These are phyloP conservation scores for Elephas maximus DNA, from an alignment of 2,113 vertebrate genomes.

Conservation along the genomic window DNA sequence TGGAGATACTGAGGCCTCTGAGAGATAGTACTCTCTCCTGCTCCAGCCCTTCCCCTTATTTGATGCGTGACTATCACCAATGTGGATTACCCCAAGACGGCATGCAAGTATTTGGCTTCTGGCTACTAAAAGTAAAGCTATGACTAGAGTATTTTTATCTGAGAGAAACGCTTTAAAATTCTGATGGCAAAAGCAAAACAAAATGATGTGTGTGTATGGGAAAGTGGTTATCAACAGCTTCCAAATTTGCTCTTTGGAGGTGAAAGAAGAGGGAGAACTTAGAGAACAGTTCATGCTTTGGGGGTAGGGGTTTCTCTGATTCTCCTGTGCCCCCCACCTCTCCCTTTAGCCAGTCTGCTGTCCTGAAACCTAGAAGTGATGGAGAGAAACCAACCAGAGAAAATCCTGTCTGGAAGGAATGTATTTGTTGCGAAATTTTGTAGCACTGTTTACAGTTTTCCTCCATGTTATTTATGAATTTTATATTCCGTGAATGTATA, in stretches of 20 bases:
- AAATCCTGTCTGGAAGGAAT: conserved; percentile 89
- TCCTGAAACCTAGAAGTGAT: conserved; percentile 85
- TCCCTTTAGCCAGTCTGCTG: conserved; percentile 83
- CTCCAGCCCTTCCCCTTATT: background rate
- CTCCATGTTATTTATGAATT: conserved; percentile 94
- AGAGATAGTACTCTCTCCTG: background rate
- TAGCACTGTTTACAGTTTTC: conserved; percentile 93
- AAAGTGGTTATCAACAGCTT: background rate
- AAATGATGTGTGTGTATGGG: background rate
- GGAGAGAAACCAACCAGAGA: conserved; percentile 85
- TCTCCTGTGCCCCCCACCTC: conserved; percentile 49
- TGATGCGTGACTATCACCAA: background rate
- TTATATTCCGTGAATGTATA: conserved; percentile 94
- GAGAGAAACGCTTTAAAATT: background rate
- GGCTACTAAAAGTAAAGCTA: conserved; percentile 13
- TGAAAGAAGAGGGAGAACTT: background rate
- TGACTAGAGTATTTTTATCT: background rate
- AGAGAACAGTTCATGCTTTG: background rate
- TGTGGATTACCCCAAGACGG: background rate
- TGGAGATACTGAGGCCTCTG: background rate
- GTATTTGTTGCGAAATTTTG: conserved; percentile 92
- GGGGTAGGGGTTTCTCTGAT: background rate
- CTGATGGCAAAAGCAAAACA: conserved; percentile 8
- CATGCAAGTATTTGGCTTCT: background rate
- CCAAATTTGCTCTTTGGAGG: background rate